phyloP scores from a whole-genome alignment of 2,797 vertebrate species.

The Rhabdophis nuchalis region DNA sequence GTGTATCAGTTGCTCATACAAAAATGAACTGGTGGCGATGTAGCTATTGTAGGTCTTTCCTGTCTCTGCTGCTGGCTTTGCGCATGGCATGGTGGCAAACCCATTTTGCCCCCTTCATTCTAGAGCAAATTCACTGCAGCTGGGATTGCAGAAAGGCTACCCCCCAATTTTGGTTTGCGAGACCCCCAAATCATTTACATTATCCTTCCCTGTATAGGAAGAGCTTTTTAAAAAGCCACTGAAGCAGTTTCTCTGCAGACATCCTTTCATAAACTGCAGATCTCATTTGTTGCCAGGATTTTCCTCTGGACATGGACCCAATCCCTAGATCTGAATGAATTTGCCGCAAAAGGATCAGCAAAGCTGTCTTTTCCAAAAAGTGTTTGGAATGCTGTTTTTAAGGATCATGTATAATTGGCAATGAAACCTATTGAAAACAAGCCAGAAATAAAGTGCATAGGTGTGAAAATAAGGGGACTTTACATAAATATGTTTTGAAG shows the following conservation, averaged over 20 bases:
- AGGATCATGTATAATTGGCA: not conserved
- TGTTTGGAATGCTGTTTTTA: not conserved
- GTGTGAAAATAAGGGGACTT: not conserved
- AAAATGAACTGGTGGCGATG: not conserved
- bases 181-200: no score
- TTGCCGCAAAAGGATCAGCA: not conserved
- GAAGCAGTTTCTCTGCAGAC: not conserved
- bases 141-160: not conserved
- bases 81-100: not conserved
- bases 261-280: not conserved
- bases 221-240: not conserved
- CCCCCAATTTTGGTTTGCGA: not conserved
- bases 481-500: not conserved
- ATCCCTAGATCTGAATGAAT: not conserved
- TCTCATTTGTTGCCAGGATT: not conserved
- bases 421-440: not conserved
- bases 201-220: not conserved
- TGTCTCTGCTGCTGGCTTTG: slow-evolving; percentile 15
- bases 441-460: not conserved
- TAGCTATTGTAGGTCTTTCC: slow-evolving; percentile 12
- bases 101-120: not conserved
- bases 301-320: not conserved
- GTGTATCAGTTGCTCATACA: not conserved
- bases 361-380: not conserved
- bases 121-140: not conserved